Conservation (phyloP, 2,797 vertebrate species). For the Typhlichthys eigenmanni region DNA sequence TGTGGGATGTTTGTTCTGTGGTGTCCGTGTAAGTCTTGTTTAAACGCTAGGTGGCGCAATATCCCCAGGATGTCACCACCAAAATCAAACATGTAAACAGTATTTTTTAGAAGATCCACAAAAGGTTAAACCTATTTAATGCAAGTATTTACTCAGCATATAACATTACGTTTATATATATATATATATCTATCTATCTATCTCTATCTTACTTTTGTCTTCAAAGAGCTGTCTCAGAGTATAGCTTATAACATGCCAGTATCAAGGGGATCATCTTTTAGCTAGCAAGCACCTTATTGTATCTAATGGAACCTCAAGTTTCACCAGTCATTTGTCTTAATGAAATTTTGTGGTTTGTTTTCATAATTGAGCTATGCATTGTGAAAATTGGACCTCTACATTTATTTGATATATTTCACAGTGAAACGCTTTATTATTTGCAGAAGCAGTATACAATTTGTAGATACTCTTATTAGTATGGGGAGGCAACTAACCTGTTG, state of each 20-base stretch:
- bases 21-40: constrained; percentile 17
- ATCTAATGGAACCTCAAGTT: constrained; percentile 48
- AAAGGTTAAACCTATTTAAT: constrained; percentile 21
- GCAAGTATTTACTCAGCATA: constrained; percentile 14
- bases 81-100: constrained; percentile 35
- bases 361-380: constrained; percentile 77
- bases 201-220: constrained; percentile 14
- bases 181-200: not conserved
- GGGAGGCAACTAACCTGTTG: no score
- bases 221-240: constrained; percentile 4
- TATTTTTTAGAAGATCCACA: constrained; percentile 33
- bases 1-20: constrained; percentile 7
- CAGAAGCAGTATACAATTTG: constrained; percentile 33
- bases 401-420: constrained; percentile 34
- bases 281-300: constrained; percentile 39
- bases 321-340: constrained; percentile 75
- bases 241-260: constrained; percentile 48
- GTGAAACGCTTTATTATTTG: constrained; percentile 9
- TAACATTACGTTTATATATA: constrained; percentile 10
- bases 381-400: constrained; percentile 76
- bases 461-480: not conserved
- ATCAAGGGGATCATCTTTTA: constrained; percentile 35
- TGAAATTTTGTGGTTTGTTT: constrained; percentile 54
- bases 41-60: constrained; percentile 45
- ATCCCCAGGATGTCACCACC: constrained; percentile 7